Conservation (phyloP, 2,113 vertebrate genomes). For the Nothobranchius kuhntae region DNA sequence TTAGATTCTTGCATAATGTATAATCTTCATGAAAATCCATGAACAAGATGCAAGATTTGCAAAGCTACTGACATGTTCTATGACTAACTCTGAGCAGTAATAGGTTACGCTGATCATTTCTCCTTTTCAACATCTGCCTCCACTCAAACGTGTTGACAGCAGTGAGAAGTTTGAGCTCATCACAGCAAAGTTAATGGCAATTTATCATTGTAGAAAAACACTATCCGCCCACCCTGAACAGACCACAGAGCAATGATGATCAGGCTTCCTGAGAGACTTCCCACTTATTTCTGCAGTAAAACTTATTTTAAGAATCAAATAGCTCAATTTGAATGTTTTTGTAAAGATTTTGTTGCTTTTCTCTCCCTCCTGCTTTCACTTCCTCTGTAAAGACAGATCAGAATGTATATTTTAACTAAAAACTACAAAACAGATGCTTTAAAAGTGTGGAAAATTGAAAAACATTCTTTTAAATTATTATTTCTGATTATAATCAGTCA, state of each 20-base stretch:
- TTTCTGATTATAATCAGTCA: no score
- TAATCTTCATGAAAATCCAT: no score
- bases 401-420: not conserved
- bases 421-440: not conserved
- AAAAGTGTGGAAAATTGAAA: no score
- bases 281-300: no score
- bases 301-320: no score
- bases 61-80: not conserved
- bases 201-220: not conserved
- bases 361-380: no score
- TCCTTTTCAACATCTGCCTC: conserved; percentile 14
- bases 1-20: no score
- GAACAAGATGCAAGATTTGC: no score
- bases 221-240: not conserved
- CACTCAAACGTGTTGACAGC: conserved; percentile 1
- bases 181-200: not conserved
- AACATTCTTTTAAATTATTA: no score
- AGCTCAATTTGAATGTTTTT: no score
- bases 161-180: conserved; percentile 1
- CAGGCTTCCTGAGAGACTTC: not conserved
- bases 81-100: not conserved
- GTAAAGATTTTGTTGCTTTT: no score
- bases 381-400: no score
- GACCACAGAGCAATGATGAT: not conserved
- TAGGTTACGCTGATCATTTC: not conserved